Conservation (phyloP, 2,797 vertebrate species). For the Paguma larvata region DNA sequence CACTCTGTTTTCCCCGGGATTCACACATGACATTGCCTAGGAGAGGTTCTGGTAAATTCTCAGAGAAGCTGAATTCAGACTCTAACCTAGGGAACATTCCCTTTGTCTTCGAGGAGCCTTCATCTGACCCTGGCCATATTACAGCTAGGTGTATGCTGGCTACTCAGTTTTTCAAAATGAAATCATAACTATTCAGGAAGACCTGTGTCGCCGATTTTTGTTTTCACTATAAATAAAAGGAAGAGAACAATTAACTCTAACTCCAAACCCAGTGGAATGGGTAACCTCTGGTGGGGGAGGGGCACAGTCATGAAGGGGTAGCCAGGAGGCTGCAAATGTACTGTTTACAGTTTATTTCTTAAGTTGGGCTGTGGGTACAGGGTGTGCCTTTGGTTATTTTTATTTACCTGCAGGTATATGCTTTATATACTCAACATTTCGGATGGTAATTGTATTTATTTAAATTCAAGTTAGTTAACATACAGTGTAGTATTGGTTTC, state of each 20-base stretch:
- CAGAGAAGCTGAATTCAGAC: neutral
- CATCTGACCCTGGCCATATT: neutral
- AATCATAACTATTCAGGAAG: neutral
- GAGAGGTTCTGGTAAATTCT: neutral
- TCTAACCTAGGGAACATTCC: neutral
- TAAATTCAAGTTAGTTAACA: no score
- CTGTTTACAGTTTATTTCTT: neutral
- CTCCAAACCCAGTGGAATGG: neutral
- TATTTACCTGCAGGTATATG: neutral
- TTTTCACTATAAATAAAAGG: neutral
- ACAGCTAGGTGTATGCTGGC: neutral
- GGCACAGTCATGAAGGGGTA: neutral
- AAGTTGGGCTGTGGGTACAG: neutral
- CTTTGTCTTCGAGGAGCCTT: neutral
- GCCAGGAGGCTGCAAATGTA: neutral
- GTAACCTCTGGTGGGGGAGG: neutral
- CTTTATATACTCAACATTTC: neutral
- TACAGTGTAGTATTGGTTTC: no score
- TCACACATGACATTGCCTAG: neutral
- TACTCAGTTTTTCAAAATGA: neutral
- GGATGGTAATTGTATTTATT: neutral
- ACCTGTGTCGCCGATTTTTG: neutral
- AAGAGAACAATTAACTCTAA: neutral
- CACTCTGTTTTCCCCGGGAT: neutral
- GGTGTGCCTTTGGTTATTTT: neutral